These are phyloP conservation scores for Eulemur macaco DNA, from an alignment of 2,113 vertebrate genomes.

Conservation along the genomic window DNA sequence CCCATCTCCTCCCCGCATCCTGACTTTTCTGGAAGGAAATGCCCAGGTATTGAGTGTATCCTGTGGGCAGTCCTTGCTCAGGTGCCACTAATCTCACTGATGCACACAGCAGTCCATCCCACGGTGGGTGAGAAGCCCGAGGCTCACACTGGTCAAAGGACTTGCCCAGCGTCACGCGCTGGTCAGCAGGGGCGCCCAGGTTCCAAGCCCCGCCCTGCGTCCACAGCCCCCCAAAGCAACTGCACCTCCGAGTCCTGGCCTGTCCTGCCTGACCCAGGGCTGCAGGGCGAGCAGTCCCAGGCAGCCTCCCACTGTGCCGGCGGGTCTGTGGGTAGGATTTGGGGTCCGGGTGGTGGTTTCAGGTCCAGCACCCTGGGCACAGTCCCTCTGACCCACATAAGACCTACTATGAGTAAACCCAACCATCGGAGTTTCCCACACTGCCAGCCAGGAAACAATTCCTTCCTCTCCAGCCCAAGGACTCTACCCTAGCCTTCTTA, in stretches of 20 bases:
- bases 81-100: not conserved
- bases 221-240: not conserved
- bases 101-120: no score
- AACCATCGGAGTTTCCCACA: not conserved
- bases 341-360: not conserved
- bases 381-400: not conserved
- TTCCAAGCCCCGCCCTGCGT: not conserved
- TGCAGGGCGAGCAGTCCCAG: accelerated
- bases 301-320: not conserved
- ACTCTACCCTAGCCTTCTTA: not conserved
- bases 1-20: no score
- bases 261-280: accelerated
- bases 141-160: not conserved
- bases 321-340: not conserved
- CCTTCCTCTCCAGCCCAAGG: not conserved
- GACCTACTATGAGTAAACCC: not conserved
- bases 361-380: not conserved
- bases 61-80: accelerated
- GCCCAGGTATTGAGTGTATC: not conserved
- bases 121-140: not conserved
- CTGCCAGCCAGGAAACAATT: not conserved
- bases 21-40: not conserved
- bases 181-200: not conserved
- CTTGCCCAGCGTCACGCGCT: not conserved
- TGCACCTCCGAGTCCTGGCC: not conserved